Conservation (phyloP, 2,888 invertebrate genomes). For the Cheilosia urbana region DNA sequence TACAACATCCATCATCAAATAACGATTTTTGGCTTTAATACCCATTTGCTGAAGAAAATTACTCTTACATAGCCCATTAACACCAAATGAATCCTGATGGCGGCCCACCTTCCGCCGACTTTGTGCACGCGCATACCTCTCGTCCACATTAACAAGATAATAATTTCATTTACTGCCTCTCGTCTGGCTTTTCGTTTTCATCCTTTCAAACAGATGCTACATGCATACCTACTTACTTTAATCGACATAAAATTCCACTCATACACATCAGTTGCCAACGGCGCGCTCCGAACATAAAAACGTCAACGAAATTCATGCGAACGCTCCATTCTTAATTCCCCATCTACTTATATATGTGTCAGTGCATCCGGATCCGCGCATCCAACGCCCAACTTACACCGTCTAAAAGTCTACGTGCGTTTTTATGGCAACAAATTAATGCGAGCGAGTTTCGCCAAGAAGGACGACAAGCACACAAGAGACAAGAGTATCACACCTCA, state of each 20-base stretch:
- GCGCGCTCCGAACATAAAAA: slow-evolving; percentile 39
- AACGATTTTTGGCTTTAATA: slow-evolving; percentile 29
- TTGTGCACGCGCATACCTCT: slow-evolving; percentile 19
- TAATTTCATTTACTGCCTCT: slow-evolving; percentile 63
- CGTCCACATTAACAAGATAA: slow-evolving; percentile 60
- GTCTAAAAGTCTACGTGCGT: slow-evolving; percentile 12
- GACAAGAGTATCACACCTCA: slow-evolving; percentile 16
- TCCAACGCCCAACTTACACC: not conserved
- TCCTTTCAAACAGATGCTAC: slow-evolving; percentile 2
- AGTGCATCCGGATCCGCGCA: slow-evolving; percentile 10
- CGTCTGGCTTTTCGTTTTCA: slow-evolving; percentile 25
- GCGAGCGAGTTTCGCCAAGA: slow-evolving; percentile 14
- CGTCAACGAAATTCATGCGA: slow-evolving; percentile 39
- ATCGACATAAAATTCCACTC: slow-evolving; percentile 59
- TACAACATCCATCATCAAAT: not conserved
- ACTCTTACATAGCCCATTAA: slow-evolving; percentile 46
- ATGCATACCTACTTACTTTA: slow-evolving; percentile 29
- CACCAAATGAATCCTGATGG: slow-evolving; percentile 21
- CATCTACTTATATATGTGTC: slow-evolving; percentile 18
- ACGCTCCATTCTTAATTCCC: not conserved
- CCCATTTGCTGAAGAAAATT: slow-evolving; percentile 11
- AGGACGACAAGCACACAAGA: slow-evolving; percentile 1
- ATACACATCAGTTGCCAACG: slow-evolving; percentile 1
- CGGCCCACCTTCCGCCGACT: slow-evolving; percentile 5
- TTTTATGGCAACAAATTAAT: slow-evolving; percentile 59